Evolutionary conservation across 1,140 invertebrate species (phyloP).

Genomic region (Hylaeus volcanicus): DNA sequence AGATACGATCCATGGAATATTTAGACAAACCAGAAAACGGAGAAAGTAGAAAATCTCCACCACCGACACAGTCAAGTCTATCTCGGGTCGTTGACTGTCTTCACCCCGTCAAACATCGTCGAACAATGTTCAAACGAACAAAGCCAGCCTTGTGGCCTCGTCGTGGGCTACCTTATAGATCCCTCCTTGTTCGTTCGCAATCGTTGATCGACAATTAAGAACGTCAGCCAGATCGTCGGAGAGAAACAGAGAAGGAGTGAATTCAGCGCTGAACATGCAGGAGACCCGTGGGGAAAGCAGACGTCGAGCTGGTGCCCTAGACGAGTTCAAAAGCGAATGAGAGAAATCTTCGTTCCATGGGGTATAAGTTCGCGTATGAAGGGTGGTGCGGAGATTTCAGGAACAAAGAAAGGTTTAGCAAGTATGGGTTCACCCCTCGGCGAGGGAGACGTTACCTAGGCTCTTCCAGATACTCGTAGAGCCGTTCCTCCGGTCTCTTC

Average conservation of each 20-base stretch:
- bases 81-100: no score
- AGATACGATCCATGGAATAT: no score
- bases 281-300: not conserved
- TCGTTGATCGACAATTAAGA: no score
- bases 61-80: no score
- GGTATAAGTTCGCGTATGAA: not conserved
- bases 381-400: not conserved
- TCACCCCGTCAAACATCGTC: no score
- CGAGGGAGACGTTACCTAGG: constrained; percentile 69
- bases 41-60: no score
- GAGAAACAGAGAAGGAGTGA: not conserved
- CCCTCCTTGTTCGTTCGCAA: no score
- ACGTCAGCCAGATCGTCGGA: not conserved
- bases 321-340: not conserved
- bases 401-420: constrained; percentile 22
- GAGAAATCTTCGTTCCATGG: not conserved
- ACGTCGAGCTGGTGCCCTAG: not conserved
- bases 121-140: no score
- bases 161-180: no score
- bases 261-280: not conserved
- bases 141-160: no score
- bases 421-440: constrained; percentile 15
- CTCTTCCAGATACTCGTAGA: constrained; percentile 66
- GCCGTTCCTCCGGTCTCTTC: constrained; percentile 63
- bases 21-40: no score